A percentile compares a stretch with the other conserved stretches of the same genome.
Evolutionary conservation across 2,113 vertebrate genomes (phyloP).

Genomic region (Megaceryle torquata): DNA sequence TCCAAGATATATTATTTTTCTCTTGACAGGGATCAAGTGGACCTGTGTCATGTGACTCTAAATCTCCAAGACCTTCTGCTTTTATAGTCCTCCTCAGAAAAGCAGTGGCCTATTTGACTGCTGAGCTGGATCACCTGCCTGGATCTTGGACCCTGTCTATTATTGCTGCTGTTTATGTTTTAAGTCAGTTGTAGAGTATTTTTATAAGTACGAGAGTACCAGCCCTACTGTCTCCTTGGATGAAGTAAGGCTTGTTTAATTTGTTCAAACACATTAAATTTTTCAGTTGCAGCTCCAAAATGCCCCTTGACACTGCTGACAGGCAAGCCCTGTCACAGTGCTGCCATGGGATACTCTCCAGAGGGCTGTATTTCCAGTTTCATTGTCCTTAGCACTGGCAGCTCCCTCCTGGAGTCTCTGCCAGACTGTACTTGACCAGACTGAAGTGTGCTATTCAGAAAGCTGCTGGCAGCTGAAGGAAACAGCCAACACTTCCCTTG

Average conservation of each 20-base stretch:
- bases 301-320: not conserved
- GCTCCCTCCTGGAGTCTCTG: not conserved
- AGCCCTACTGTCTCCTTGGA: not conserved
- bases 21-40: not conserved
- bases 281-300: not conserved
- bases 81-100: not conserved
- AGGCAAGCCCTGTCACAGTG: not conserved
- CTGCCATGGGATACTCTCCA: not conserved
- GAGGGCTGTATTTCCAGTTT: not conserved
- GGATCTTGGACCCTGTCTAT: not conserved
- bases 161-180: not conserved
- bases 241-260: not conserved
- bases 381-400: not conserved
- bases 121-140: not conserved
- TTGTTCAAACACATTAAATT: not conserved
- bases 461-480: not conserved
- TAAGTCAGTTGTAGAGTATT: not conserved
- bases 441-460: not conserved
- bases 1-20: not conserved
- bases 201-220: not conserved
- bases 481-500: fast-evolving
- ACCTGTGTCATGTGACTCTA: not conserved
- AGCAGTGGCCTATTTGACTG: not conserved
- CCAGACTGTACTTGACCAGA: not conserved
- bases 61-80: not conserved